A percentile compares a stretch with the other conserved stretches of the same genome.
Conservation (phyloP, 2,888 invertebrate genomes). For the Heliconius ethilla region DNA sequence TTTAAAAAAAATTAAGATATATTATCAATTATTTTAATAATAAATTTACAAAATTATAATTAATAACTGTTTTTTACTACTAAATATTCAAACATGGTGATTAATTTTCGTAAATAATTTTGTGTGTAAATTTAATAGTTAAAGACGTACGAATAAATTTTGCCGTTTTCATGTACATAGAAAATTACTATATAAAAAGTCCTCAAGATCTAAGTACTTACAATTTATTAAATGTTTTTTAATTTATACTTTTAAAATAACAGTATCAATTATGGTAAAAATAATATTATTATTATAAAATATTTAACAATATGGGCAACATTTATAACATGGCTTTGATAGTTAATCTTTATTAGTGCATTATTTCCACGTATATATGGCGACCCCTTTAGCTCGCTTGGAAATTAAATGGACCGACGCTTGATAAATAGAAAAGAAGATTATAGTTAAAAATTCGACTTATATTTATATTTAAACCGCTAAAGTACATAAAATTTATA, state of each 20-base stretch:
- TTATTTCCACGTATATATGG: conserved; percentile 42
- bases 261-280: neutral
- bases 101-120: neutral
- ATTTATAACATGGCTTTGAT: conserved; percentile 7
- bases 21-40: too few species aligned
- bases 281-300: neutral
- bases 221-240: neutral
- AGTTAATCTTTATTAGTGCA: conserved; percentile 11
- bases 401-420: conserved; percentile 49
- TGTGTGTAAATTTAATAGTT: neutral
- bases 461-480: conserved; percentile 32
- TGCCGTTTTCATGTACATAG: neutral
- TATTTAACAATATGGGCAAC: conserved; percentile 1
- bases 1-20: too few species aligned
- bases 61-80: too few species aligned
- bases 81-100: neutral
- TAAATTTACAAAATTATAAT: too few species aligned
- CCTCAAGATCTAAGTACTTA: neutral
- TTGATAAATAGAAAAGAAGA: conserved; percentile 47
- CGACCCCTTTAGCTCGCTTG: conserved; percentile 41
- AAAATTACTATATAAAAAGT: neutral
- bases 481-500: neutral
- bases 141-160: neutral
- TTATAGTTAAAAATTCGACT: conserved; percentile 36
- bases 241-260: neutral